Evolutionary conservation across 2,113 vertebrate species (phyloP).

Genomic region (Meleagris gallopavo): DNA sequence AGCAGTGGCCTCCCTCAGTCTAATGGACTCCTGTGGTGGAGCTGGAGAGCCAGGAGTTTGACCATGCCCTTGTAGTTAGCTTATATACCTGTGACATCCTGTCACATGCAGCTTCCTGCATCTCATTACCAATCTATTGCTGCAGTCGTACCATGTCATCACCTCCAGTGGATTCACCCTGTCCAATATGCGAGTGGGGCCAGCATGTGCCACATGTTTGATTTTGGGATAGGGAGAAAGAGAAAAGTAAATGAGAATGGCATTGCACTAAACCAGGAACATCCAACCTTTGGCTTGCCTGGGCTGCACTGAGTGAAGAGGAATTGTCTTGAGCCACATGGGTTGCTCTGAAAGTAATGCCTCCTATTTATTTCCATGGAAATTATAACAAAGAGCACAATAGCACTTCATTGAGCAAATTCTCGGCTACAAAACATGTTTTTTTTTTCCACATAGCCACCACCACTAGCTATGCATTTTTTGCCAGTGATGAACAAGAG

Average conservation of each 20-base stretch:
- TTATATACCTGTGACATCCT: background rate
- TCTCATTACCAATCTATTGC: background rate
- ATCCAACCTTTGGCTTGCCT: too few species aligned
- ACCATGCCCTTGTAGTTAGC: background rate
- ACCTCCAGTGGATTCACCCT: background rate
- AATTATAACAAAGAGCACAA: too few species aligned
- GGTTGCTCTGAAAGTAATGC: too few species aligned
- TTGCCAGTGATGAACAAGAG: too few species aligned
- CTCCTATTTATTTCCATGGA: too few species aligned
- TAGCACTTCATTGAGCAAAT: too few species aligned
- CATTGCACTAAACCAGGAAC: background rate
- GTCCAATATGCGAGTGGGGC: background rate
- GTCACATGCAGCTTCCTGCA: background rate
- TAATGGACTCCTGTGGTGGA: background rate
- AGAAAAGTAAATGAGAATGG: background rate
- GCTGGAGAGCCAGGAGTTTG: background rate
- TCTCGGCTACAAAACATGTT: too few species aligned
- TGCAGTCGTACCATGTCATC: background rate
- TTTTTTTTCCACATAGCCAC: too few species aligned
- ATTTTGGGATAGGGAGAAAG: background rate
- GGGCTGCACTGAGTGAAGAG: too few species aligned
- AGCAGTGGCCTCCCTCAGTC: background rate
- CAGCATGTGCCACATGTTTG: background rate
- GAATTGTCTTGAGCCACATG: too few species aligned
- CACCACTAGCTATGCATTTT: too few species aligned